Evolutionary conservation across 2,888 invertebrate genomes (phyloP).

Genomic region (Watsonalla cultraria): DNA sequence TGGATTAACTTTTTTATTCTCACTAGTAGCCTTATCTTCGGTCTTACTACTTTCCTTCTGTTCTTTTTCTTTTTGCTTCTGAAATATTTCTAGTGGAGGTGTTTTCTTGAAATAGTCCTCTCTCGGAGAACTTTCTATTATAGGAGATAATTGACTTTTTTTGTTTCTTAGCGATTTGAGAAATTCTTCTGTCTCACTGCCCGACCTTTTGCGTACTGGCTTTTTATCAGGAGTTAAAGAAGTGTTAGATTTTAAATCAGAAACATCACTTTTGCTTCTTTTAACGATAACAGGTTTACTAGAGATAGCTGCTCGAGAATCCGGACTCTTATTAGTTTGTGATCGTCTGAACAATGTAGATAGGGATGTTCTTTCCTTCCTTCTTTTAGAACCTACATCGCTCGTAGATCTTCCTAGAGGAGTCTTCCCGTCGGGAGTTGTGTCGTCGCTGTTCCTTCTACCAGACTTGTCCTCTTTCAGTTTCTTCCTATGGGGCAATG

Average conservation of each 20-base stretch:
- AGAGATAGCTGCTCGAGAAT: constrained; percentile 68
- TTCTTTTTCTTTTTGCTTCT: constrained; percentile 48
- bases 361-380: constrained; percentile 80
- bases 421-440: constrained; percentile 51
- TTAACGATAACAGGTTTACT: constrained; percentile 70
- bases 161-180: constrained; percentile 74
- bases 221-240: constrained; percentile 59
- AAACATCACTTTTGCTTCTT: constrained; percentile 82
- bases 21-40: constrained; percentile 38
- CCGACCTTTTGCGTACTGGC: constrained; percentile 77
- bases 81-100: constrained; percentile 58
- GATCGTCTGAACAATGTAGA: constrained; percentile 82
- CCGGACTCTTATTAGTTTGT: constrained; percentile 73
- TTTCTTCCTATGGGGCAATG: constrained; percentile 81
- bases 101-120: constrained; percentile 82
- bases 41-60: constrained; percentile 46
- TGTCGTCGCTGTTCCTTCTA: constrained; percentile 78
- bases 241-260: constrained; percentile 79
- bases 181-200: constrained; percentile 81
- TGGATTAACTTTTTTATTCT: constrained; percentile 65
- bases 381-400: constrained; percentile 72
- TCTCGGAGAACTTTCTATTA: constrained; percentile 86
- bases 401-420: constrained; percentile 77
- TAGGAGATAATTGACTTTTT: constrained; percentile 86
- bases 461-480: constrained; percentile 58